Evolutionary conservation across 2,888 invertebrate genomes (phyloP).

Genomic region (Drosophila anomelani): DNA sequence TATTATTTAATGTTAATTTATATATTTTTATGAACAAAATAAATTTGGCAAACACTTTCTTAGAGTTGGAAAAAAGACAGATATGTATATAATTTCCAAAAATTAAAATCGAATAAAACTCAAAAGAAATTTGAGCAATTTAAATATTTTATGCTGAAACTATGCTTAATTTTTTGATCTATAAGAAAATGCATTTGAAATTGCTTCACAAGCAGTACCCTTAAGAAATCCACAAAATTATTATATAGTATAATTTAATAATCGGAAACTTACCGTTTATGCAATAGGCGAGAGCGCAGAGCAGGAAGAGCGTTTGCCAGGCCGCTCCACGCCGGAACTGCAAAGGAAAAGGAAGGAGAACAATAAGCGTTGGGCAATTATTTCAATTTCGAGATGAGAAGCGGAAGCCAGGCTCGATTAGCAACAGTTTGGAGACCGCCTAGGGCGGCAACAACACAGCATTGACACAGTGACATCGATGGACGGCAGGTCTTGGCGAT

Average conservation of each 20-base stretch:
- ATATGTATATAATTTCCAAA: too few relatives aligned
- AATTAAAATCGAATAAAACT: neutral
- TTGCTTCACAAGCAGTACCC: neutral
- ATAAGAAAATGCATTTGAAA: neutral
- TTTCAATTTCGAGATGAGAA: conserved; percentile 9
- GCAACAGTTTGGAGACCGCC: conserved; percentile 13
- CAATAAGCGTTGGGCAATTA: conserved; percentile 14
- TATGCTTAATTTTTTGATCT: neutral
- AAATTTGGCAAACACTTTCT: too few relatives aligned
- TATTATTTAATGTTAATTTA: neutral
- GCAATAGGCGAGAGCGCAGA: conserved; percentile 77
- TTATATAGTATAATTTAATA: neutral
- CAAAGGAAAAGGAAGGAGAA: conserved; percentile 43
- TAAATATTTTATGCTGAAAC: neutral
- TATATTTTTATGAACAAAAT: neutral
- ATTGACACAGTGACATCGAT: conserved; percentile 75
- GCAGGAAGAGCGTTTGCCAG: conserved; percentile 82
- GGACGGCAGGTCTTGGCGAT: conserved; percentile 13
- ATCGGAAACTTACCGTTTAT: conserved; percentile 77
- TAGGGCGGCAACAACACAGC: conserved; percentile 39
- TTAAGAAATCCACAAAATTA: neutral
- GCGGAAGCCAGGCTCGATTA: conserved; percentile 37
- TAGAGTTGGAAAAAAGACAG: neutral
- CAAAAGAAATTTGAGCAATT: neutral
- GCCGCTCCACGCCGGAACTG: conserved; percentile 84